Conservation (phyloP, 2,888 invertebrate genomes). For the Carterocephalus palaemon region DNA sequence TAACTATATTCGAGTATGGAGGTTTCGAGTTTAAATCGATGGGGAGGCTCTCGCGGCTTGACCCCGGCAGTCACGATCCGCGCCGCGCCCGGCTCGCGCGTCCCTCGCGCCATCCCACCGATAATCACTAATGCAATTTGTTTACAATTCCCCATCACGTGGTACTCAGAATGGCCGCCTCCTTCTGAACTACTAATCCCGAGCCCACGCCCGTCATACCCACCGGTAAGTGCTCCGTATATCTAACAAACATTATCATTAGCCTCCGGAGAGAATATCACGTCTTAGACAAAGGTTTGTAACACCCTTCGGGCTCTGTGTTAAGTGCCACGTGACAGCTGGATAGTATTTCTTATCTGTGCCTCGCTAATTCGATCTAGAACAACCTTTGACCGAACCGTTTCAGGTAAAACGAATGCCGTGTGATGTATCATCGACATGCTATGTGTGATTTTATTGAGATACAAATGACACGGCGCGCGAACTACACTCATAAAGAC, state of each 20-base stretch:
- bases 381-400: no score
- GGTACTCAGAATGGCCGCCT: slow-evolving; percentile 40
- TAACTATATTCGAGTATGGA: no score
- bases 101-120: slow-evolving; percentile 35
- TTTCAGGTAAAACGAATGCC: no score
- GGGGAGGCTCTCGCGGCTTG: slow-evolving; percentile 36
- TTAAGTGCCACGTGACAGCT: slow-evolving; percentile 5
- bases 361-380: slow-evolving; percentile 5
- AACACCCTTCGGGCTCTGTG: slow-evolving; percentile 12
- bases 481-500: slow-evolving; percentile 17
- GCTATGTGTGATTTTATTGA: background rate
- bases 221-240: slow-evolving; percentile 33
- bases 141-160: slow-evolving; percentile 49
- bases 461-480: slow-evolving; percentile 11
- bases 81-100: slow-evolving; percentile 58
- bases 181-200: slow-evolving; percentile 18
- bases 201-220: slow-evolving; percentile 5
- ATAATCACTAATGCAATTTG: slow-evolving; percentile 46
- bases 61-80: slow-evolving; percentile 49
- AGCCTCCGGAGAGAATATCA: slow-evolving; percentile 21
- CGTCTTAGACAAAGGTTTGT: slow-evolving; percentile 20
- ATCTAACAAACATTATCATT: background rate
- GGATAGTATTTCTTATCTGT: slow-evolving; percentile 3
- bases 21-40: slow-evolving; percentile 33
- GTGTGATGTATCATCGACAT: no score